phyloP scores from a whole-genome alignment of 1,140 invertebrate species.

The Popillia japonica region DNA sequence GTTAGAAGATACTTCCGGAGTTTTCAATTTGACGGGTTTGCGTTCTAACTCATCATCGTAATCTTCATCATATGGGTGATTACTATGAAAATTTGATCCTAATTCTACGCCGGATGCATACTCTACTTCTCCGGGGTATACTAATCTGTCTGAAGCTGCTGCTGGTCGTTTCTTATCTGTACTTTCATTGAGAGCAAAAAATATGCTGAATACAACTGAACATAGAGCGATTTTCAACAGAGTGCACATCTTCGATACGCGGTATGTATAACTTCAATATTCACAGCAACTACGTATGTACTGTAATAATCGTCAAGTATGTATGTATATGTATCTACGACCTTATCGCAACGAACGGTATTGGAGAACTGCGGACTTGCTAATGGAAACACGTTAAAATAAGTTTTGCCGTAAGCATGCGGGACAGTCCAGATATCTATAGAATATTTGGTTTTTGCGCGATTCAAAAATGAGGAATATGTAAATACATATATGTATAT shows the following conservation, averaged over 20 bases:
- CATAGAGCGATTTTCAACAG: neutral
- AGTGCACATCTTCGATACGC: neutral
- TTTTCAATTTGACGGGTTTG: neutral
- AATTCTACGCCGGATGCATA: neutral
- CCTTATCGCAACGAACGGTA: neutral
- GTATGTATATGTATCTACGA: constrained; percentile 21
- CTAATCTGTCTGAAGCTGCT: neutral
- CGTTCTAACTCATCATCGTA: constrained; percentile 6
- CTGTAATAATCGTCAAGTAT: neutral
- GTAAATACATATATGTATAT: too few species aligned
- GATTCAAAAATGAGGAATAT: neutral
- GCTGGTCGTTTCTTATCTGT: neutral
- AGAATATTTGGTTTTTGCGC: neutral
- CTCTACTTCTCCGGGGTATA: neutral
- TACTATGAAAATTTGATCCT: neutral
- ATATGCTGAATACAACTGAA: neutral
- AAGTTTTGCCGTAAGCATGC: neutral
- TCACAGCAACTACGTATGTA: neutral
- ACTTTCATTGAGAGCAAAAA: neutral
- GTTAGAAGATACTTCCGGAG: neutral
- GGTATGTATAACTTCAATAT: neutral
- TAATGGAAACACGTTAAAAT: neutral
- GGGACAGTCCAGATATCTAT: constrained; percentile 5
- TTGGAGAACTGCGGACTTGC: neutral
- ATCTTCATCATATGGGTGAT: neutral